Percentiles rank a stretch among this genome's conserved stretches.
phyloP scores from a whole-genome alignment of 2,888 invertebrate species.

The Crossocerus cetratus region DNA sequence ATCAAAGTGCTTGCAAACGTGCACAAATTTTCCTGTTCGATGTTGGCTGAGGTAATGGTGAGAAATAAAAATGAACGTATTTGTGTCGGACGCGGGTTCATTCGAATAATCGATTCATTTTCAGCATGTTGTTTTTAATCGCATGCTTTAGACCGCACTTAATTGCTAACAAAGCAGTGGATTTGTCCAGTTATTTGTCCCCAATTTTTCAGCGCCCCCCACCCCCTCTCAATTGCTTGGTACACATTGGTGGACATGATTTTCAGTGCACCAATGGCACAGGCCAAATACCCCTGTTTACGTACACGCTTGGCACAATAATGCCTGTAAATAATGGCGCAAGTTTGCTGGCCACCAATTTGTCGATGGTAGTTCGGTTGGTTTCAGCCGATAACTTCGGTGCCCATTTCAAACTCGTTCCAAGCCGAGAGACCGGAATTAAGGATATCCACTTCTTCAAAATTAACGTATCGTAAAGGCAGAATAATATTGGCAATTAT shows the following conservation, averaged over 20 bases:
- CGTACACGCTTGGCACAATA: slow-evolving; percentile 43
- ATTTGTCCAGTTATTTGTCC: slow-evolving; percentile 40
- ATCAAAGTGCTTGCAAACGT: no score
- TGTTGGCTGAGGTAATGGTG: no score
- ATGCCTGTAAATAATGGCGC: slow-evolving; percentile 50
- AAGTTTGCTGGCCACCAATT: slow-evolving; percentile 51
- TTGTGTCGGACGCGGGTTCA: no score
- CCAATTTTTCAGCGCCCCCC: slow-evolving; percentile 11
- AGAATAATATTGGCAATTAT: neutral
- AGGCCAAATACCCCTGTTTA: slow-evolving; percentile 46
- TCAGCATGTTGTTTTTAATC: neutral
- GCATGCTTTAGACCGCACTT: slow-evolving; percentile 32
- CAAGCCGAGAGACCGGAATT: slow-evolving; percentile 20
- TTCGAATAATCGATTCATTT: no score
- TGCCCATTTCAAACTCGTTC: slow-evolving; percentile 10
- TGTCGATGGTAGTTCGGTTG: slow-evolving; percentile 37
- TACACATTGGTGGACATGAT: slow-evolving; percentile 22
- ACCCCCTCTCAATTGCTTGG: slow-evolving; percentile 29
- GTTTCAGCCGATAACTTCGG: slow-evolving; percentile 28
- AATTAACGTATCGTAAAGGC: neutral
- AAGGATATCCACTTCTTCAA: neutral
- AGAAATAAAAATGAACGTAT: no score
- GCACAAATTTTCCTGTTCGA: no score
- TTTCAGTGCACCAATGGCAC: slow-evolving; percentile 26
- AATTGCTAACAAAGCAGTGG: slow-evolving; percentile 36